Base-by-base conservation (phyloP, 2,888 invertebrate species). In the Hirtodrosophila duncani region DNA sequence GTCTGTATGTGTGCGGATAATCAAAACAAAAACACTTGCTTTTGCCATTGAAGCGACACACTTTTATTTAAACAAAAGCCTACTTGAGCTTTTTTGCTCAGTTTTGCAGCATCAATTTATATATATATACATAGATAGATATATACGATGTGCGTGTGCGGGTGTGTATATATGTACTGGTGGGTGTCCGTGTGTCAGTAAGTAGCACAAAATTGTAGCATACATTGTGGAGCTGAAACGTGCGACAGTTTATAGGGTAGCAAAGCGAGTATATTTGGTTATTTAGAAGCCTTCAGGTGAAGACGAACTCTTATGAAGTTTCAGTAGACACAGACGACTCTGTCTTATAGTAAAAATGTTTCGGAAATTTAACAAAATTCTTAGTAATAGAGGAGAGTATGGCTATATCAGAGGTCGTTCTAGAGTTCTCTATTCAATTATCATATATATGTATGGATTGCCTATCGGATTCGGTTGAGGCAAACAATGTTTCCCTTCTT, bases 11-110 rank as follows among this genome's bases (percentile, higher is more conserved):
- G 51, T 58, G 51, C 38, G 61, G 43, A 60, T 75, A 79, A 79
- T 79, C 80, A 71, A 67, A 79, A 66, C 63, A 60, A 62, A 75
- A 67, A 65, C 61, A 79, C 63, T 75, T 62, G 60, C 36, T 46
- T 38, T 57, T 37, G 71, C 30, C 43, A 59, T 72, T 72, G 71
- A 48, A 49, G 66, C 69, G 45, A 62, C 70, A 78, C 56, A 78
- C 50, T 72, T 74, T 79, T 63, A 68, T 71, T 72, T 79, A 65
- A 79, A 79, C 77, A 71, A 79, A 66, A 66, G 77, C 68, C 65
- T 58, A 62, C 77, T 79, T 75, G 72, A 75, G 72, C 70, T 37
- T 65, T n/a, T n/a, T 39, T 65, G 74, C 80, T 67, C 61, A 67
- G 61, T 45, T 67, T 38, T 24, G 29, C 48, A 56, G 55, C 56